A percentile compares a stretch with the other conserved stretches of the same genome.
These are phyloP conservation scores for Marmota flaviventris DNA, from an alignment of 2,113 vertebrate genomes.

Conservation along the genomic window DNA sequence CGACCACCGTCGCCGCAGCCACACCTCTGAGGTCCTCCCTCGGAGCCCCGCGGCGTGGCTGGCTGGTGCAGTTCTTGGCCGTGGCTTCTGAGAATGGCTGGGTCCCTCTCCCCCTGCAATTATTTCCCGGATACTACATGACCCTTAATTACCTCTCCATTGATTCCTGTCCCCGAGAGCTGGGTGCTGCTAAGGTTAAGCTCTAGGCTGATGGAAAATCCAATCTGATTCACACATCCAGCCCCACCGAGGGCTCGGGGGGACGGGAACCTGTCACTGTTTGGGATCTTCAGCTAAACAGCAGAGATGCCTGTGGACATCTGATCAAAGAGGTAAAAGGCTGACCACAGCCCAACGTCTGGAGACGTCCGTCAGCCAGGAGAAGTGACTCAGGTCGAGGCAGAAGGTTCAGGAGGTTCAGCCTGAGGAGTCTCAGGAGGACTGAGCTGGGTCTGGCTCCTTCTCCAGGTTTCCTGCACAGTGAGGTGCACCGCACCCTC, in stretches of 20 bases:
- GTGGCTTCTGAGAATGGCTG: neutral
- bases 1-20: too few species aligned
- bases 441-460: fast-evolving
- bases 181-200: neutral
- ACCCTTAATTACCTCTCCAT: conserved; percentile 62
- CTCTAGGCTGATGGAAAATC: conserved; percentile 59
- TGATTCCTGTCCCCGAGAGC: conserved; percentile 18
- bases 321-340: neutral
- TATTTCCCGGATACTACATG: neutral
- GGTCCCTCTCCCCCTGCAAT: neutral
- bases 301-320: neutral
- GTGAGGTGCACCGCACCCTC: too few species aligned
- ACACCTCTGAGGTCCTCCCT: neutral
- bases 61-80: too few species aligned
- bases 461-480: neutral
- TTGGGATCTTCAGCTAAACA: neutral
- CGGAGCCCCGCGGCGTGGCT: too few species aligned
- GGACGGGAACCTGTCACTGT: neutral
- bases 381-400: fast-evolving
- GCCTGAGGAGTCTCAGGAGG: neutral
- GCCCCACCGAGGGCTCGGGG: neutral
- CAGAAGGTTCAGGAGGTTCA: neutral
- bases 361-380: neutral
- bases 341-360: neutral
- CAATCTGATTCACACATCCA: neutral